Evolutionary conservation across 2,888 invertebrate species (phyloP).

Genomic region (Uloborus plumipes): DNA sequence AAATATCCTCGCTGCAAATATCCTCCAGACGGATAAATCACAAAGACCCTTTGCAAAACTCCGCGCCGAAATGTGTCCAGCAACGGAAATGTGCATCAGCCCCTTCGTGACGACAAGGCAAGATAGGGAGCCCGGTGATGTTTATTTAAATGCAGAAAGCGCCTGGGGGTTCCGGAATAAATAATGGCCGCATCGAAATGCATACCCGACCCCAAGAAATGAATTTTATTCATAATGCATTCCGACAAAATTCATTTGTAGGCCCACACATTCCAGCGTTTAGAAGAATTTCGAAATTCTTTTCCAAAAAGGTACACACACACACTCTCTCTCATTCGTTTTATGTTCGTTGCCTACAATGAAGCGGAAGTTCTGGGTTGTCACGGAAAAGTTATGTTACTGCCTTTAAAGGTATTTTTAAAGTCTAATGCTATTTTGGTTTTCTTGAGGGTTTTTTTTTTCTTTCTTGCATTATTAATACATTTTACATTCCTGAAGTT

Average conservation of each 20-base stretch:
- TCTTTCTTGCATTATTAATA: too few relatives aligned
- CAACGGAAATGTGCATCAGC: too few relatives aligned
- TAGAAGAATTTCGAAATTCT: constrained; percentile 45
- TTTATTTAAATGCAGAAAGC: constrained; percentile 51
- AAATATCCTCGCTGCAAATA: too few relatives aligned
- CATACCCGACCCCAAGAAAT: constrained; percentile 35
- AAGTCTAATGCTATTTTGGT: constrained; percentile 9
- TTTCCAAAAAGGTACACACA: constrained; percentile 14
- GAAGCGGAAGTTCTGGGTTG: constrained; percentile 4
- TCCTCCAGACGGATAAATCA: too few relatives aligned
- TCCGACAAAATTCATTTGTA: constrained; percentile 51
- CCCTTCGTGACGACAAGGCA: too few relatives aligned
- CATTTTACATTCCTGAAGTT: too few relatives aligned
- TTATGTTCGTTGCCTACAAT: too few relatives aligned
- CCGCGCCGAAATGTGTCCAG: too few relatives aligned
- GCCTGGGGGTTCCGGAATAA: constrained; percentile 27
- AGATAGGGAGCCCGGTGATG: not conserved
- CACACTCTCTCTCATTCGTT: too few relatives aligned
- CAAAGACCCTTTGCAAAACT: too few relatives aligned
- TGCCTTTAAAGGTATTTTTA: constrained; percentile 51
- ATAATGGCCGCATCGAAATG: constrained; percentile 28
- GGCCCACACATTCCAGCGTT: constrained; percentile 18
- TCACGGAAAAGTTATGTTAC: constrained; percentile 58
- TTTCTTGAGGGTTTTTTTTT: too few relatives aligned
- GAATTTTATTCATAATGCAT: constrained; percentile 59